Base-by-base conservation (phyloP, 2,113 vertebrate genomes). In the Parotia lawesii region DNA sequence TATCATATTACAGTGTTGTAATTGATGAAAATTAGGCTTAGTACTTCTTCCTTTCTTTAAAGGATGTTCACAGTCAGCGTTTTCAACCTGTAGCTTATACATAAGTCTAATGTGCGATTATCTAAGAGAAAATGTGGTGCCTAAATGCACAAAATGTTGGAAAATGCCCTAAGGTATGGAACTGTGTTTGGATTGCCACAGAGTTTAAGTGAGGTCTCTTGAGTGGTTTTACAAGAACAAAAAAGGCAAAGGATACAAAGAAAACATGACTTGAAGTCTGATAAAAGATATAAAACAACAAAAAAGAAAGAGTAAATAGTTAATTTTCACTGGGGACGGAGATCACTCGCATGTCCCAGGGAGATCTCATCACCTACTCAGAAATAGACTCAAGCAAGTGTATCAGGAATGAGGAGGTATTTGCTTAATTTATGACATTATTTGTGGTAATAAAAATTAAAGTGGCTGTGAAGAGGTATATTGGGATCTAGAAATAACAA, bases 61-160 rank as follows among this genome's bases (percentile, higher is more conserved):
- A 75, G n/a, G 28, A 57, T n/a, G 12, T 53, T 60, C 9, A 1
- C 23, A 72, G 17, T 44, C 22, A 18, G 6, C 27, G 8, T 66
- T 78, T 74, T 71, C 29, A 67, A 38, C 10, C 16, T 78, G 48
- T 66, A 74, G 15, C 24, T 80, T 65, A 15, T 27, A 44, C 0
- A 0, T 33, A 62, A 56, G 6, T 45, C 29, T 67, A 31, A 13
- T 15, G 5, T 62, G 38, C 0, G 0, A 12, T 87, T 53, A 45
- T 20, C 16, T 37, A 62, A 74, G 47, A 66, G 65, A 62, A 80
- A 70, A 70, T 57, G 6, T 33, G 5, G 4, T 57, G n/a, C 9
- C 37, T 70, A 65, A 73, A 61, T 4, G 1, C 31, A 53, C 7
- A 53, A 33, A 31, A 53, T 40, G 12, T 77, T 87, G 48, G 37